Evolutionary conservation across 2,797 vertebrate species (phyloP).

Genomic region (Pseudomugil gertrudae): DNA sequence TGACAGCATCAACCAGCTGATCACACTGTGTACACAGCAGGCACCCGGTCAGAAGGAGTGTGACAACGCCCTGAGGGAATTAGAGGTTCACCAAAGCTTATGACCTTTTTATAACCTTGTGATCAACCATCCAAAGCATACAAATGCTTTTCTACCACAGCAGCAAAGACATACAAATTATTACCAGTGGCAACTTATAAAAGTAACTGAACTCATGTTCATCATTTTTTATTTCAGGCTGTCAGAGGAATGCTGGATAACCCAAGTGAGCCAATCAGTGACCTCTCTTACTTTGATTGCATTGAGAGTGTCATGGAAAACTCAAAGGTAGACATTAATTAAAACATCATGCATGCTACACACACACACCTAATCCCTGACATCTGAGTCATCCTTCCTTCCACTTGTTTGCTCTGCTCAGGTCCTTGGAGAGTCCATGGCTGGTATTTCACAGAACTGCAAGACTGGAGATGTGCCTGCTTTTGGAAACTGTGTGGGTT

Average conservation of each 20-base stretch:
- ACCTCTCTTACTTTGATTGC: slow-evolving; percentile 98
- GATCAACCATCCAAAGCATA: background rate
- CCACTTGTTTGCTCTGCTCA: slow-evolving; percentile 54
- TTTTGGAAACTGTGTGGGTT: slow-evolving; percentile 93
- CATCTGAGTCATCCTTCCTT: slow-evolving; percentile 11
- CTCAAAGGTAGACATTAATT: slow-evolving; percentile 88
- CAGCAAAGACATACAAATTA: background rate
- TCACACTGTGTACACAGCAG: slow-evolving; percentile 96
- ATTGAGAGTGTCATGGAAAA: slow-evolving; percentile 99
- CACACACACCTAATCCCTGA: background rate
- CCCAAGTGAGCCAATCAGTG: slow-evolving; percentile 94
- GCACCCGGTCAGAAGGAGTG: slow-evolving; percentile 99
- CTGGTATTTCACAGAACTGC: slow-evolving; percentile 97
- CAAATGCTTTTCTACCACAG: background rate
- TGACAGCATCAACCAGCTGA: slow-evolving; percentile 98
- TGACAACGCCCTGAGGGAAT: slow-evolving; percentile 94
- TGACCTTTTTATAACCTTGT: slow-evolving; percentile 3
- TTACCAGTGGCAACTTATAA: background rate
- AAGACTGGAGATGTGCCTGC: slow-evolving; percentile 92
- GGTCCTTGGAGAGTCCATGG: slow-evolving; percentile 98
- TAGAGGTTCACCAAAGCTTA: slow-evolving; percentile 86
- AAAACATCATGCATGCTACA: background rate
- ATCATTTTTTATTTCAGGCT: slow-evolving; percentile 80
- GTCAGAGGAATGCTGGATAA: slow-evolving; percentile 96
- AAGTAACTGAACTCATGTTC: background rate